Base-by-base conservation (phyloP, 2,113 vertebrate genomes). In the Pao palembangensis region DNA sequence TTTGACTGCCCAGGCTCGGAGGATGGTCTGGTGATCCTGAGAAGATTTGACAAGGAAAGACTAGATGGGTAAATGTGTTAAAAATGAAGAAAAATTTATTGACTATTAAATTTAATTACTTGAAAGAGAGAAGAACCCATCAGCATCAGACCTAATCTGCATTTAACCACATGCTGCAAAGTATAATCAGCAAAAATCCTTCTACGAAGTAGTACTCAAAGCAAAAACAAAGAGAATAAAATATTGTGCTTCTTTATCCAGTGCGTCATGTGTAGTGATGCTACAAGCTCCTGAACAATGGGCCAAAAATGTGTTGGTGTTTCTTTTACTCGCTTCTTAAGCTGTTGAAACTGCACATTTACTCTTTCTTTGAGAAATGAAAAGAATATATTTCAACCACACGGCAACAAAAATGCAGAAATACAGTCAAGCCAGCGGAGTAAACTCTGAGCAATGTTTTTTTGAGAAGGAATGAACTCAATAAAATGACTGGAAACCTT, bases 21-120 rank as follows among this genome's bases (percentile, higher is more conserved):
- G 89, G 64, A 93, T 93, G 63, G 92, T 93, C 86, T 93, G 92
- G 61, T 93, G 92, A 81, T 93, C 92, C 92, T 93, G 80, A 55
- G 56, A 53, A 59, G 75, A 75, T 68, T 54, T 21, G 50, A 74
- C 58, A 16, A 23, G 18, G n/a, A 17, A 28, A 15, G 15, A 47
- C n/a, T 47, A 17, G 15, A 47, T 17, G 44, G 44, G 44, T 2
- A n/a, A 13, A 47, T 17, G 16, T 5, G 44, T 47, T 47, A n/a
- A 47, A 47, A 16, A 46, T 1, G 14, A 46, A 15, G 7, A 11
- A 46, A 4, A 46, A n/a, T n/a, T n/a, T n/a, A n/a, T n/a, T n/a
- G n/a, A n/a, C n/a, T n/a, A n/a, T n/a, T n/a, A n/a, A n/a, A n/a
- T n/a, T n/a, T 46, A 6, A 4, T 6, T 2, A 16, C 13, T 5